These are phyloP conservation scores for Thecophora atra DNA, from an alignment of 2,888 invertebrate genomes.

Conservation along the genomic window DNA sequence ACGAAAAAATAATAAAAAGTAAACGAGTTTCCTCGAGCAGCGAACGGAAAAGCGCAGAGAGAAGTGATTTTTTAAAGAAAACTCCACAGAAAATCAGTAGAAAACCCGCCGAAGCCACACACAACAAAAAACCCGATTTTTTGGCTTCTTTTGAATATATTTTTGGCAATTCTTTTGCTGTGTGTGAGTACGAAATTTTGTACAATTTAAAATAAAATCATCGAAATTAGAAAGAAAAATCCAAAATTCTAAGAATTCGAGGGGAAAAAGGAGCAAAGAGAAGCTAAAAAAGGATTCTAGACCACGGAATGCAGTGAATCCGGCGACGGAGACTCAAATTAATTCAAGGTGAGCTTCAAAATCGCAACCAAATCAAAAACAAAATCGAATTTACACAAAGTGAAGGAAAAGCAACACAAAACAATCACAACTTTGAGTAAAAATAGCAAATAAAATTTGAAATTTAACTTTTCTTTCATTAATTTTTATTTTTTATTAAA, in stretches of 20 bases:
- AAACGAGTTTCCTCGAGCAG: conserved; percentile 21
- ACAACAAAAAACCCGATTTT: conserved; percentile 30
- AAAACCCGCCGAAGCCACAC: conserved; percentile 32
- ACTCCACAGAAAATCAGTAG: neutral
- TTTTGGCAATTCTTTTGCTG: conserved; percentile 41
- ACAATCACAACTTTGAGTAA: no score
- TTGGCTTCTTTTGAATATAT: conserved; percentile 30
- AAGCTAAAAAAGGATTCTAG: conserved; percentile 13
- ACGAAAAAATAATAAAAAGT: neutral
- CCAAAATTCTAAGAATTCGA: conserved; percentile 30
- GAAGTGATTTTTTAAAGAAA: conserved; percentile 37
- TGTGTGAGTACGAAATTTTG: conserved; percentile 46
- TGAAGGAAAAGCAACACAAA: no score
- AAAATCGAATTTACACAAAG: neutral
- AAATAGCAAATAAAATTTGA: no score
- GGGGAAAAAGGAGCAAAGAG: neutral
- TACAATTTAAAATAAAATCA: conserved; percentile 31
- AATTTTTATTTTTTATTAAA: no score
- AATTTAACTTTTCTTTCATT: no score
- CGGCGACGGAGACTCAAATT: conserved; percentile 9
- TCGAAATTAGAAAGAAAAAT: conserved; percentile 34
- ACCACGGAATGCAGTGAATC: conserved; percentile 14
- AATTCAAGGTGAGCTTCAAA: conserved; percentile 16
- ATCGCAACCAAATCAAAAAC: neutral
- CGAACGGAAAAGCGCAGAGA: conserved; percentile 23